Base-by-base conservation (phyloP, 1,140 invertebrate species). In the Anastrepha obliqua region DNA sequence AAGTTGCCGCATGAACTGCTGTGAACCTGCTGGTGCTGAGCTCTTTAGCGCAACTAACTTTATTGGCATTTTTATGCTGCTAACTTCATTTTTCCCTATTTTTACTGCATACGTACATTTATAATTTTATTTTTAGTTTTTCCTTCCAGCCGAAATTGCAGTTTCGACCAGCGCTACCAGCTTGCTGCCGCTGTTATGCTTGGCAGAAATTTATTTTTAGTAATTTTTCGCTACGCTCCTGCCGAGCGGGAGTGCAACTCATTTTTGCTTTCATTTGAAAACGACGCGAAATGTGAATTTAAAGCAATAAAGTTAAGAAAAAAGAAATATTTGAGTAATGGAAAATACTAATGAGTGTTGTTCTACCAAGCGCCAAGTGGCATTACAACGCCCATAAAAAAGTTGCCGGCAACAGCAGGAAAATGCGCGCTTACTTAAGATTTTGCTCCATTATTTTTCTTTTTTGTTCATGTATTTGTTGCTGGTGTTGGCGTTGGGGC, bases 351-450 rank as follows among this genome's bases (percentile, higher is more conserved):
- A 81, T 81, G 74, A 81, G 74, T 55, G 51, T 55, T 81, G 74
- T 55, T 55, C 74, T 81, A 55, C 47, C 74, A 81, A 81, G 74
- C 74, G 74, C 74, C 74, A 81, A 81, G 74, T 81, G 74, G 74
- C 74, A 81, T 81, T 81, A 81, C 74, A 81, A 29, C 47, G 74
- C 74, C 17, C 74, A 51, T 81, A 81, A 81, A 81, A 81, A 58
- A 81, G n/a, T 81, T 51, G 44, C 60, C 4, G n/a, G 13, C 60
- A 15, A 62, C 60, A 62, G n/a, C 74, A 55, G 74, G 6, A 51
- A 81, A 58, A 55, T 81, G 74, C 11, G 47, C 74, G 74, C 74
- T 81, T 81, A 81, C 74, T 81, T 81, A 81, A 51, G 74, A 17
- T 8, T 81, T 42, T 81, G 42, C 74, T 81, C 6, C 11, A 20